Conservation (phyloP, 2,797 vertebrate species). For the Enteromius treurensis region DNA sequence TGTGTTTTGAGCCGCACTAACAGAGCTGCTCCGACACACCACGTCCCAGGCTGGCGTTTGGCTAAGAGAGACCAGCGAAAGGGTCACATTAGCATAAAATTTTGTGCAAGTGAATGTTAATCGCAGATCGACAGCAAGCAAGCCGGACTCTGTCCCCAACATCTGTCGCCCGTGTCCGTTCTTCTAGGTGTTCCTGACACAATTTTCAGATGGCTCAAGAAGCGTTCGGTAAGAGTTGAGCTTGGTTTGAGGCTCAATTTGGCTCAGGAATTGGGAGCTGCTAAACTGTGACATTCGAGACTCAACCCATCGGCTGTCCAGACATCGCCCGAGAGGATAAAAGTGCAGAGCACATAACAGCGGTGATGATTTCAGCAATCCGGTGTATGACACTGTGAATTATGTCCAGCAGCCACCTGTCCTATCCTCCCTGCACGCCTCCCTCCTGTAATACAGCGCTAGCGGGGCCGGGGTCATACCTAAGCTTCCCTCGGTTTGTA, state of each 20-base stretch:
- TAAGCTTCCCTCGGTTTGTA: slow-evolving; percentile 68
- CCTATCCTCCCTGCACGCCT: slow-evolving; percentile 40
- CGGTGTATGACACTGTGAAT: slow-evolving; percentile 58
- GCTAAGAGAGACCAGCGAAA: slow-evolving; percentile 67
- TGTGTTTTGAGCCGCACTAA: slow-evolving; percentile 52
- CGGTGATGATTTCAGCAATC: slow-evolving; percentile 61
- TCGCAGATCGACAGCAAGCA: background rate
- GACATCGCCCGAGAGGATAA: slow-evolving; percentile 33
- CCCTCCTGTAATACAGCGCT: slow-evolving; percentile 39
- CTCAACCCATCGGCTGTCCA: slow-evolving; percentile 46
- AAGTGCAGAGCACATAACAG: slow-evolving; percentile 53
- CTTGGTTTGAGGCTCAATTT: slow-evolving; percentile 43
- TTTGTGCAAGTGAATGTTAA: slow-evolving; percentile 60
- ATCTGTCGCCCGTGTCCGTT: background rate
- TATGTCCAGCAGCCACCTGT: slow-evolving; percentile 62
- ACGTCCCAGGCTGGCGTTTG: slow-evolving; percentile 61
- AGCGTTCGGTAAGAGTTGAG: slow-evolving; percentile 22
- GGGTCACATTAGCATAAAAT: slow-evolving; percentile 71
- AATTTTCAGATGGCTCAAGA: slow-evolving; percentile 25
- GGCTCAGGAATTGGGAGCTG: slow-evolving; percentile 40
- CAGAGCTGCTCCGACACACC: slow-evolving; percentile 54
- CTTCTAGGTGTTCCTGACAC: background rate
- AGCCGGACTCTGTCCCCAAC: background rate
- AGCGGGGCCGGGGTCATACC: slow-evolving; percentile 60
- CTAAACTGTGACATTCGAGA: slow-evolving; percentile 52